These are phyloP conservation scores for Sternarchorhynchus goeldii DNA, from an alignment of 2,797 vertebrate genomes.

Conservation along the genomic window DNA sequence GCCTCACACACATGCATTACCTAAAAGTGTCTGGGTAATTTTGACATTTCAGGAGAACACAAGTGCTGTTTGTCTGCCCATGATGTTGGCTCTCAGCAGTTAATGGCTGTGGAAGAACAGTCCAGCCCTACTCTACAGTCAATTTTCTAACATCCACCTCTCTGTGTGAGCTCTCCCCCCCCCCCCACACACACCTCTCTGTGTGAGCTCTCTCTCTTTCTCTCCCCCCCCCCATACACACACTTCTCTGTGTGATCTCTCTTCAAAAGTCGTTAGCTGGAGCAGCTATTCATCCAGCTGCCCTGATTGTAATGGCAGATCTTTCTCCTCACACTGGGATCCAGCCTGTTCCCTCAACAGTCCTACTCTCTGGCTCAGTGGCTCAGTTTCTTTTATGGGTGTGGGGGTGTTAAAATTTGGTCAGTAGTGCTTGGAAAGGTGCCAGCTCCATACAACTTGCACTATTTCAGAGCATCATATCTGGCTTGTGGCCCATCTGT, in stretches of 20 bases:
- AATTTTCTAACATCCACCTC: conserved; percentile 35
- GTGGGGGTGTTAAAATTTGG: conserved; percentile 18
- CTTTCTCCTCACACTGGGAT: conserved; percentile 21
- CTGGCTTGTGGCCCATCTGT: conserved; percentile 48
- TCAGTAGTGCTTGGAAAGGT: conserved; percentile 25
- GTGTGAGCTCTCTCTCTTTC: not conserved
- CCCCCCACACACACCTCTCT: not conserved
- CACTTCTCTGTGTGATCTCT: conserved; percentile 22
- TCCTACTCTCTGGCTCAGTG: not conserved
- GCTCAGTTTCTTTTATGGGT: not conserved
- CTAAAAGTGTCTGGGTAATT: conserved; percentile 38
- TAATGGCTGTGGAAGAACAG: conserved; percentile 34
- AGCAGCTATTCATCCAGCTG: conserved; percentile 24
- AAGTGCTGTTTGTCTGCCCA: conserved; percentile 40
- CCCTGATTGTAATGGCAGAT: conserved; percentile 29
- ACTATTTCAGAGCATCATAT: conserved; percentile 15
- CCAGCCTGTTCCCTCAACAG: conserved; percentile 24
- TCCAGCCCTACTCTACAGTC: conserved; percentile 23
- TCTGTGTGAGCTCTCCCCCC: not conserved
- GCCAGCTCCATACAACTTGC: conserved; percentile 32
- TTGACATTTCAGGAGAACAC: conserved; percentile 40
- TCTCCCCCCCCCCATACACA: not conserved
- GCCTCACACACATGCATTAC: not conserved
- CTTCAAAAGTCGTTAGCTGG: conserved; percentile 18
- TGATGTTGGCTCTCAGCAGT: conserved; percentile 30